These are phyloP conservation scores for Leuctra nigra DNA, from an alignment of 2,888 invertebrate species.

Conservation along the genomic window DNA sequence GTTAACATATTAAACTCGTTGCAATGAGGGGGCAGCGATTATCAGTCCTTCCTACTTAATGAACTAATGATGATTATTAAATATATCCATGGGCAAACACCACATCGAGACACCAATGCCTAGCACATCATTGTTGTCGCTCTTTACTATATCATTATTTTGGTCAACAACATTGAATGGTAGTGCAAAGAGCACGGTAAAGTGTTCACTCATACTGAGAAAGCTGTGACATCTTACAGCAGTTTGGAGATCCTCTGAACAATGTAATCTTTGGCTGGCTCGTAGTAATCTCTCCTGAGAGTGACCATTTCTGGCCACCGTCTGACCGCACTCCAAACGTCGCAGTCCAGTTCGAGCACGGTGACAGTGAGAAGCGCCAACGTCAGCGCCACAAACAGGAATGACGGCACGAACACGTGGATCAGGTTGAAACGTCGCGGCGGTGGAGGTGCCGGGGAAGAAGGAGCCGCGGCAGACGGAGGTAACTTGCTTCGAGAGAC, in stretches of 20 bases:
- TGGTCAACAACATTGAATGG: too few species aligned
- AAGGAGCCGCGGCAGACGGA: neutral
- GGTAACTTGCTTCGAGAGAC: conserved; percentile 1
- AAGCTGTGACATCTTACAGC: too few species aligned
- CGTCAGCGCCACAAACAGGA: conserved; percentile 63
- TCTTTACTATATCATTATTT: too few species aligned
- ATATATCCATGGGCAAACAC: too few species aligned
- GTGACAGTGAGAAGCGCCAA: conserved; percentile 61
- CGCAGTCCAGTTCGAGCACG: conserved; percentile 72
- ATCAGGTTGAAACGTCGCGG: conserved; percentile 54
- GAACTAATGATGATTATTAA: too few species aligned
- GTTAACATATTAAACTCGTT: too few species aligned
- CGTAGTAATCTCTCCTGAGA: conserved; percentile 73
- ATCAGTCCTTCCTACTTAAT: too few species aligned
- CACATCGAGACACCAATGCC: too few species aligned
- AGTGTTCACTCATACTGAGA: too few species aligned
- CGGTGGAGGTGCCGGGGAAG: conserved; percentile 29
- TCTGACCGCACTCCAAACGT: conserved; percentile 58
- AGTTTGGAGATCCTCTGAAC: conserved; percentile 34
- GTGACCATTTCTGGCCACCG: conserved; percentile 69
- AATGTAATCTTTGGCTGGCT: conserved; percentile 72
- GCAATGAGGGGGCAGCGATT: too few species aligned
- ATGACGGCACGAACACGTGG: conserved; percentile 69
- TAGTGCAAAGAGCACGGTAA: too few species aligned
- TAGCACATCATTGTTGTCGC: too few species aligned